Evolutionary conservation across 2,888 invertebrate species (phyloP), one percentile per base, ranked within the genome.

Genomic region (Amiota communis): DNA sequence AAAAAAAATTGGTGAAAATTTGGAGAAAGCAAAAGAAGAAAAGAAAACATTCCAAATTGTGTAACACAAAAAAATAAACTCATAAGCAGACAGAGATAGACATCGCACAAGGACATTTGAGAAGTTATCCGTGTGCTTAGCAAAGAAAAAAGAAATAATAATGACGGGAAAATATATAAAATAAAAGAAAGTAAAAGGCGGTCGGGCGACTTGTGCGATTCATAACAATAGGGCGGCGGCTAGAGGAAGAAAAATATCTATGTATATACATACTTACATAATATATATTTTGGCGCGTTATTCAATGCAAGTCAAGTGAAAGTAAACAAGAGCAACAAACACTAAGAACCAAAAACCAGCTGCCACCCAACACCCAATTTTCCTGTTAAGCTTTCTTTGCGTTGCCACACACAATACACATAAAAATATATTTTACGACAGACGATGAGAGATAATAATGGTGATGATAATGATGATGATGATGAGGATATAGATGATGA

Each of bases 111-210:
- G 51, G 51, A 49, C 59, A 49, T 59, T 61, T 59, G 47, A 36
- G 17, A 46, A 61, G 20, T 61, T 59, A 49, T 48, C 59, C 49
- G 46, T 48, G 47, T 8, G 49, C 48, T 67, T 36, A 36, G 48
- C 48, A n/a, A 47, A 53, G 53, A 8, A 73, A 2, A 12, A 49
- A 59, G 70, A 47, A 49, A 20, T 77, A 73, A 78, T 68, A 71
- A 78, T 76, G 76, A 76, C 79, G 75, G 80, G 78, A 81, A 8
- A 59, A 20, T 12, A 59, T 79, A 49, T 15, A 17, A 48, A 10
- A 17, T 4, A 12, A 17, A 36, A 47, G 49, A 48, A 51, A 48
- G 15, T 8, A 49, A 65, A 23, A 15, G 13, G 4, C 65, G n/a
- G 15, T 47, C 1, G 13, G 17, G 12, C 48, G 67, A 68, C 67